Conservation (phyloP, 1,140 invertebrate species). For the Capitella teleta region DNA sequence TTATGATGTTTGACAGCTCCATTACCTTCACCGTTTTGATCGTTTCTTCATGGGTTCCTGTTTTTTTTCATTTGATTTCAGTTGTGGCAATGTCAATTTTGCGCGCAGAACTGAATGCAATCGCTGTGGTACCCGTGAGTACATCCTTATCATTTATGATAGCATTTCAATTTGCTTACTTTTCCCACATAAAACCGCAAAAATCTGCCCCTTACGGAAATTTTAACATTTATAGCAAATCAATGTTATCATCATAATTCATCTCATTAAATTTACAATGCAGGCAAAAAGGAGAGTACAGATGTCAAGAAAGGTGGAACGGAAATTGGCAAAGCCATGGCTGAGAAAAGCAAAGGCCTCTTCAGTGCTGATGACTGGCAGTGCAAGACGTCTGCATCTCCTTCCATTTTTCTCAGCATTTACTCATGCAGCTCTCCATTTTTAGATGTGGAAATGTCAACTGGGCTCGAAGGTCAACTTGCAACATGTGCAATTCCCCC, state of each 20-base stretch:
- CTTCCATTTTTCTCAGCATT: background rate
- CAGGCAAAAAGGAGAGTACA: slow-evolving; percentile 51
- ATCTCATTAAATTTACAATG: slow-evolving; percentile 13
- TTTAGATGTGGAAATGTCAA: slow-evolving; percentile 92
- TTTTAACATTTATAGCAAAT: background rate
- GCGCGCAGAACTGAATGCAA: slow-evolving; percentile 78
- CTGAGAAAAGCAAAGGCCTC: slow-evolving; percentile 95
- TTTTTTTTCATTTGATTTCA: too few relatives aligned
- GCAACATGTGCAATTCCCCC: slow-evolving; percentile 97
- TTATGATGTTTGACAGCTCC: too few relatives aligned
- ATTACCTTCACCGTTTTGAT: too few relatives aligned
- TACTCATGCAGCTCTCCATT: slow-evolving; percentile 6
- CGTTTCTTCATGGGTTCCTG: too few relatives aligned
- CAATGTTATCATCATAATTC: background rate
- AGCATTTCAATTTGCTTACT: background rate
- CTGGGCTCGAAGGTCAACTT: slow-evolving; percentile 90
- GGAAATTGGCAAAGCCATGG: slow-evolving; percentile 94
- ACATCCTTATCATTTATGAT: background rate
- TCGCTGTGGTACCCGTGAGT: slow-evolving; percentile 65
- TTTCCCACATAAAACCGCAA: background rate
- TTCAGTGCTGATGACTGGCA: slow-evolving; percentile 99
- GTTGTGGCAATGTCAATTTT: slow-evolving; percentile 91
- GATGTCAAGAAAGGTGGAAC: slow-evolving; percentile 84
- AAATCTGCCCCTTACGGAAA: background rate
- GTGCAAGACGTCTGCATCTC: slow-evolving; percentile 67